These are phyloP conservation scores for Apus apus DNA, from an alignment of 2,113 vertebrate genomes.

Conservation along the genomic window DNA sequence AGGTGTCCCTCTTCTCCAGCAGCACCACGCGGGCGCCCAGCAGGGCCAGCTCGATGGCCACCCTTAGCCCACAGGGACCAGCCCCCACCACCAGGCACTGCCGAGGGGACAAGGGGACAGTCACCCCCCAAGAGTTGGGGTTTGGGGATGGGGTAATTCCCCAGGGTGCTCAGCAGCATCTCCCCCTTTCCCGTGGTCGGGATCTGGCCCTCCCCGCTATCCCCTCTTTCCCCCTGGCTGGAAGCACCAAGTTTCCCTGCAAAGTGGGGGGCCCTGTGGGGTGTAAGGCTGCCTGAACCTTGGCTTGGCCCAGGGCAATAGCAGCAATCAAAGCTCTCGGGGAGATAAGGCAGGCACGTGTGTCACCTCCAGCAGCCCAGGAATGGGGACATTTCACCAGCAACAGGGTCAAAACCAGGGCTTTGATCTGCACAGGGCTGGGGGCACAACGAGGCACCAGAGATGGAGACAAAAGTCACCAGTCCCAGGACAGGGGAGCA, in stretches of 20 bases:
- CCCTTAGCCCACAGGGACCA: conserved; percentile 90
- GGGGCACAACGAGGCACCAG: not conserved
- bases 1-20: conserved; percentile 88
- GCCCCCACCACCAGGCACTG: conserved; percentile 93
- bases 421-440: not conserved
- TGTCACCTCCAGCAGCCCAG: not conserved
- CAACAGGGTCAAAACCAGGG: not conserved
- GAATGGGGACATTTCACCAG: not conserved
- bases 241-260: not conserved
- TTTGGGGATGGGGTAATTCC: not conserved
- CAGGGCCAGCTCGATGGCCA: conserved; percentile 88
- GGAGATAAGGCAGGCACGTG: not conserved
- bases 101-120: accelerated
- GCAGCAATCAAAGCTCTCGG: not conserved
- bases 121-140: no score
- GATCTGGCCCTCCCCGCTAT: not conserved
- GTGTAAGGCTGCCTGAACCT: not conserved
- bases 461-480: not conserved
- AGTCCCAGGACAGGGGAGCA: not conserved
- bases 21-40: conserved; percentile 89
- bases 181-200: accelerated
- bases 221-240: not conserved
- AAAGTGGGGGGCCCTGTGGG: not conserved
- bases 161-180: not conserved
- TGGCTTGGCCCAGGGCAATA: not conserved